Base-by-base conservation (phyloP, 2,888 invertebrate species). In the Orchesellides sinensis region DNA sequence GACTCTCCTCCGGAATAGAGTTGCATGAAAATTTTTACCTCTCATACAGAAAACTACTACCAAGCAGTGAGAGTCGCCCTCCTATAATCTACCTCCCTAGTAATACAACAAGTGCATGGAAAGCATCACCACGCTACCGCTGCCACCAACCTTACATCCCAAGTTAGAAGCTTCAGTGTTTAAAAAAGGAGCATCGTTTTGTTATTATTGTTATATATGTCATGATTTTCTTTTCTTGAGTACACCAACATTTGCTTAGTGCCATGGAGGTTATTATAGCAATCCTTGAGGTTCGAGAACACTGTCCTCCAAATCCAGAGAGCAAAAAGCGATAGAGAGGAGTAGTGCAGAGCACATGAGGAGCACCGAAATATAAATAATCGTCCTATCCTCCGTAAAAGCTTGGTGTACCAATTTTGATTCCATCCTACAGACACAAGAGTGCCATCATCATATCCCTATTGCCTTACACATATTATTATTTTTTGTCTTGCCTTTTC, bases 341-440 rank as follows among this genome's bases (percentile, higher is more conserved):
- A n/a, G 40, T 40, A 14, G 10, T 40, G 10, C n/a, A 14, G n/a
- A 40, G 40, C 40, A 40, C 2, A 63, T n/a, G n/a, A 17, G 17
- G 19, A 75, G 17, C 35, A 69, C 47, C 68, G 66, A 78, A 78
- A 78, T 78, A 78, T 78, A 78, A 77, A 78, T 78, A 78, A 78
- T 70, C 70, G 54, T n/a, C n/a, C n/a, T 17, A 68, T 47, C 75
- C 49, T 66, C 23, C 59, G 40, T 25, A 10, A n/a, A n/a, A n/a
- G n/a, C n/a, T n/a, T n/a, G 54, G 17, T 40, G 19, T 69, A 61
- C 61, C 40, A 54, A 25, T 68, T 61, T 78, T 69, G 47, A 70
- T 78, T 63, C 54, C 69, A 61, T 78, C 68, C 78, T 70, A 70
- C 70, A 78, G 73, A 54, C n/a, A n/a, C n/a, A n/a, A n/a, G 32